Evolutionary conservation across 2,797 vertebrate genomes (phyloP), one percentile per base, ranked within the genome.

Genomic region (Emydoidea blandingii): DNA sequence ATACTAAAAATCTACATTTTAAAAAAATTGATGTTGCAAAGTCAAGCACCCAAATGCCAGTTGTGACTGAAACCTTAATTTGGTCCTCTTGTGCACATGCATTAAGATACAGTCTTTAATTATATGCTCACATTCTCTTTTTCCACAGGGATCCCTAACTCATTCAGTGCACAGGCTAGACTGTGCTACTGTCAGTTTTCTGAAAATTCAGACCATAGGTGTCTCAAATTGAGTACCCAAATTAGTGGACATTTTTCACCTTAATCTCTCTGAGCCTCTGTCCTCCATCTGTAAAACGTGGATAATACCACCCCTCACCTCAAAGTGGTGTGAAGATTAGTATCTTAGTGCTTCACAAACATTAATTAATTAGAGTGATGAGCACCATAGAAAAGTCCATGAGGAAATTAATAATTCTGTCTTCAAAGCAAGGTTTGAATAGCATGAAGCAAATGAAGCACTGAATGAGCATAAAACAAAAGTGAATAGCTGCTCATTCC

Each of bases 341-440:
- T 21, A 21, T 0, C 1, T 0, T 2, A 80, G 91, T 84, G 81
- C 88, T 82, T 85, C 78, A 12, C n/a, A 85, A 96, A 72, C 80
- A 82, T 21, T 59, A 8, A n/a, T 18, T 8, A 93, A 81, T 86
- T 87, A 53, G 56, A 93, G 78, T 86, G 85, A 50, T 79, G 85
- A 91, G 76, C 3, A 3, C 56, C 53, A 83, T 1, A 89, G 62
- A 57, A 96, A 96, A 96, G 31, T 81, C 92, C 85, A 91, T 85
- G 91, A 94, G 95, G 90, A 95, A 78, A 95, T 96, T 96, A 91
- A 95, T 96, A 96, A 96, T 96, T 94, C 86, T 89, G 92, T 92
- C 81, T 91, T 93, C 86, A 90, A 41, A 92, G 95, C 78, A 87
- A 0, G 0, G 85, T 81, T 90, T 96, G 94, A 96, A 90, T 89